Base-by-base conservation (phyloP, 2,888 invertebrate genomes). In the Notodonta dromedarius region DNA sequence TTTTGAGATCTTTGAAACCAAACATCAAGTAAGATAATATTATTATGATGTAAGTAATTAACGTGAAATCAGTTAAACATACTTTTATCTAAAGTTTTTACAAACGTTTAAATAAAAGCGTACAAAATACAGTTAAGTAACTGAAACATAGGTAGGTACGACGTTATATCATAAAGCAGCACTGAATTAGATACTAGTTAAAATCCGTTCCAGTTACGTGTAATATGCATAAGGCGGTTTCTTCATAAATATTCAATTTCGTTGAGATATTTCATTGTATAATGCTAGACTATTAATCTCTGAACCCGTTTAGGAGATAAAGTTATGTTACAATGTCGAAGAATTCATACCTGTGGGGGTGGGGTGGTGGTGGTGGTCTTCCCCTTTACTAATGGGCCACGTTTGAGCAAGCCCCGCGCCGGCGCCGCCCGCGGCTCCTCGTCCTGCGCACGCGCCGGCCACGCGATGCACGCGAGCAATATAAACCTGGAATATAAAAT, bases 291-390 rank as follows among this genome's bases (percentile, higher is more conserved):
- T 7, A 32, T 14, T n/a, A 40, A 46, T 46, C 5, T n/a, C n/a
- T 46, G 46, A 46, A 46, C 46, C 46, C 5, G 46, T 46, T n/a
- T n/a, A 6, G 5, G 13, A n/a, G 13, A 46, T n/a, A 46, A n/a
- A 35, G 35, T 35, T 35, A 35, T 35, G 35, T 35, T 35, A 35
- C 35, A 35, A 35, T 35, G 35, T 6, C 35, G 35, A 35, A 35
- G 35, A 42, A 2, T 42, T 42, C 12, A 42, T 79, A 91, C 93
- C 85, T 87, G 88, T 7, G 90, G 83, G 73, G 54, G 91, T 91
- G 48, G 91, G 90, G 92, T 91, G 0, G 91, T 91, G n/a, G 90
- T 90, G 48, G 89, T 87, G 2, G 76, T 79, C 67, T 93, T 93
- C 44, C 84, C 86, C 62, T 92, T 90, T 24, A 76, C 72, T 9